A percentile compares a stretch with the other conserved stretches of the same genome.
These are phyloP conservation scores for Lepidostoma basale DNA, from an alignment of 1,140 invertebrate genomes.

Conservation along the genomic window DNA sequence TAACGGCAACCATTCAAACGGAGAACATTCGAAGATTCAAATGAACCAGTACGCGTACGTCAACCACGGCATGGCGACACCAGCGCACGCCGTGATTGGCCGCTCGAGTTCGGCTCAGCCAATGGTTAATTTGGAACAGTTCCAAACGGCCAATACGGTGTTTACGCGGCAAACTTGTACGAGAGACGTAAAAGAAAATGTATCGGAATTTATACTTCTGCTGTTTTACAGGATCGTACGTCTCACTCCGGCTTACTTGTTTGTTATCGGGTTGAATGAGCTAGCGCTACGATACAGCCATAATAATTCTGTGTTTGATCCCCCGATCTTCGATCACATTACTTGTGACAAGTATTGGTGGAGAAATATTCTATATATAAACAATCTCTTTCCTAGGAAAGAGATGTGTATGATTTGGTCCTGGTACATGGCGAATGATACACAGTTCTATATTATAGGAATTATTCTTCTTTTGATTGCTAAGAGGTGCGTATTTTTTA, in stretches of 20 bases:
- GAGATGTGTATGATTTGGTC: slow-evolving; percentile 90
- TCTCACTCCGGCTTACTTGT: slow-evolving; percentile 80
- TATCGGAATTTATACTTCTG: slow-evolving; percentile 29
- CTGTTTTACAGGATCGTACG: slow-evolving; percentile 65
- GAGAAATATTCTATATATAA: slow-evolving; percentile 82
- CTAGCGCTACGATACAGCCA: slow-evolving; percentile 69
- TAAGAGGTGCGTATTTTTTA: slow-evolving; percentile 66
- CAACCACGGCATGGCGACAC: slow-evolving; percentile 5
- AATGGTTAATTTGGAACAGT: slow-evolving; percentile 1
- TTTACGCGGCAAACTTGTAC: slow-evolving; percentile 36
- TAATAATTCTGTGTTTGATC: slow-evolving; percentile 76
- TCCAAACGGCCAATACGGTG: slow-evolving; percentile 22
- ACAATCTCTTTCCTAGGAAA: slow-evolving; percentile 76
- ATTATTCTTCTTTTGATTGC: slow-evolving; percentile 75
- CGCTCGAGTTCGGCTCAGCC: neutral
- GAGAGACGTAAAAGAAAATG: slow-evolving; percentile 31
- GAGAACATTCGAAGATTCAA: slow-evolving; percentile 30
- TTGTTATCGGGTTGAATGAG: slow-evolving; percentile 77
- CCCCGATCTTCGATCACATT: slow-evolving; percentile 72
- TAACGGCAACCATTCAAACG: slow-evolving; percentile 45
- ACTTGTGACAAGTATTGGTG: slow-evolving; percentile 82
- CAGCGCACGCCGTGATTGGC: neutral
- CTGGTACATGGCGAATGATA: slow-evolving; percentile 93
- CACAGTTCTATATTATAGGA: slow-evolving; percentile 83
- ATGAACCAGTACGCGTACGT: slow-evolving; percentile 38